phyloP scores from a whole-genome alignment of 23 tunicate genomes.

The Clavelina lepadiformis region DNA sequence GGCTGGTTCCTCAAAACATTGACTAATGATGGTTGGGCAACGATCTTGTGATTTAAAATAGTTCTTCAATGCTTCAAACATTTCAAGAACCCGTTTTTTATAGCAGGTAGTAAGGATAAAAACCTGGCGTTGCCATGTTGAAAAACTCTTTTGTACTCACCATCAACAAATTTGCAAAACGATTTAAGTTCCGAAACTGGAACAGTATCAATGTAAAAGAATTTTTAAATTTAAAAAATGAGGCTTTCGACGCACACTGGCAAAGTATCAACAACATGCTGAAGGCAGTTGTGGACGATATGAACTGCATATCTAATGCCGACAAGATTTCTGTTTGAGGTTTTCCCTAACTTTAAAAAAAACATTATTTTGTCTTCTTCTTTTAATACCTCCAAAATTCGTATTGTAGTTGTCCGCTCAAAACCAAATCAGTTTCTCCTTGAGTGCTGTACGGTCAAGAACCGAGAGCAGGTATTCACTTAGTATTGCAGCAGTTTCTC shows the following conservation, averaged over 20 bases:
- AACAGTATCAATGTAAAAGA: constrained; percentile 23
- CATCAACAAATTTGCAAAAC: constrained; percentile 18
- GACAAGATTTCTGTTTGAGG: constrained; percentile 16
- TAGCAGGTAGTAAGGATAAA: constrained; percentile 27
- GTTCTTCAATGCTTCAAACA: constrained; percentile 40
- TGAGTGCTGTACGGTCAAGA: constrained; percentile 12
- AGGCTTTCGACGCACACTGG: constrained; percentile 16
- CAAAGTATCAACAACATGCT: constrained; percentile 36
- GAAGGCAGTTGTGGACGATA: constrained; percentile 48
- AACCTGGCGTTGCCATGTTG: constrained; percentile 24
- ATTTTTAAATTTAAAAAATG: constrained; percentile 19
- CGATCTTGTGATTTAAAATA: constrained; percentile 25
- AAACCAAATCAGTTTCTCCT: constrained; percentile 15
- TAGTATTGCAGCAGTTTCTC: constrained; percentile 13
- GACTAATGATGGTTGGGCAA: constrained; percentile 25
- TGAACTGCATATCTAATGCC: constrained; percentile 45
- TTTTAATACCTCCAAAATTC: constrained; percentile 6
- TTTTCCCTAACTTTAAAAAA: constrained; percentile 8
- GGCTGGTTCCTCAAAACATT: constrained; percentile 29
- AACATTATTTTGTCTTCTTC: too few relatives aligned
- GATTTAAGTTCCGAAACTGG: background rate
- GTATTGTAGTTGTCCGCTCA: constrained; percentile 17
- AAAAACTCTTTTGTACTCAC: constrained; percentile 27
- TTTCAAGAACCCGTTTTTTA: constrained; percentile 26
- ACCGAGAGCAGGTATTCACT: constrained; percentile 8